Evolutionary conservation across 2,113 vertebrate species (phyloP).

Genomic region (Ophthalmolycus amberensis): DNA sequence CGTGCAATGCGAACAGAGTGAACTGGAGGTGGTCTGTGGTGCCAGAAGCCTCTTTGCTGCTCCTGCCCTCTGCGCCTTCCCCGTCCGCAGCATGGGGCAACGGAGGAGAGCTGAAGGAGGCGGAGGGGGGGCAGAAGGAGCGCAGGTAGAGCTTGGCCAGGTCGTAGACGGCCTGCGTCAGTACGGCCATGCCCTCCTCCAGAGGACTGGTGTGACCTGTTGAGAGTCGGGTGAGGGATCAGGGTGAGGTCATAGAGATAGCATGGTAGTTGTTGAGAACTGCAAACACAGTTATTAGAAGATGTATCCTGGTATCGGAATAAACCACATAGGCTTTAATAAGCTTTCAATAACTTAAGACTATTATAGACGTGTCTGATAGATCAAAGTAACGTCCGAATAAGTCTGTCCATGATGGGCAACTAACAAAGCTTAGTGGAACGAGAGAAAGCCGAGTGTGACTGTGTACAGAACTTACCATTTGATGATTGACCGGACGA

Average conservation of each 20-base stretch:
- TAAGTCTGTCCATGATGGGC: background rate
- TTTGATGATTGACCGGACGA: conserved; percentile 75
- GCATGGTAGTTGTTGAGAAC: background rate
- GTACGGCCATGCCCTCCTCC: conserved; percentile 84
- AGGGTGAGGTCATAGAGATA: background rate
- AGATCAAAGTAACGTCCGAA: background rate
- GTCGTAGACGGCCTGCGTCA: conserved; percentile 90
- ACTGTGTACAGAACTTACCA: conserved; percentile 61
- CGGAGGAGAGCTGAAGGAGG: conserved; percentile 49
- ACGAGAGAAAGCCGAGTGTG: background rate
- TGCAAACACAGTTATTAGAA: background rate
- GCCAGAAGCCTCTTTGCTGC: conserved; percentile 88
- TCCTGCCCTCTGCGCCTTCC: conserved; percentile 53
- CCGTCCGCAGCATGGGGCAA: conserved; percentile 39
- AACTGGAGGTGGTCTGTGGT: conserved; percentile 94
- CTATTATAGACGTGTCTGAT: no score
- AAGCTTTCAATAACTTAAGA: no score
- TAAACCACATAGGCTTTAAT: no score
- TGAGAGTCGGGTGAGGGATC: background rate
- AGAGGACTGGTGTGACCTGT: conserved; percentile 81
- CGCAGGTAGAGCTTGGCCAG: conserved; percentile 89
- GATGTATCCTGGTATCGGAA: no score
- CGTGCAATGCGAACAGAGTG: conserved; percentile 92
- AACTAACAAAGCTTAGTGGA: background rate
- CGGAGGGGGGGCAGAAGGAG: conserved; percentile 81